A percentile compares a stretch with the other conserved stretches of the same genome.
These are phyloP conservation scores for Neoniphon sammara DNA, from an alignment of 2,797 vertebrate species.

Conservation along the genomic window DNA sequence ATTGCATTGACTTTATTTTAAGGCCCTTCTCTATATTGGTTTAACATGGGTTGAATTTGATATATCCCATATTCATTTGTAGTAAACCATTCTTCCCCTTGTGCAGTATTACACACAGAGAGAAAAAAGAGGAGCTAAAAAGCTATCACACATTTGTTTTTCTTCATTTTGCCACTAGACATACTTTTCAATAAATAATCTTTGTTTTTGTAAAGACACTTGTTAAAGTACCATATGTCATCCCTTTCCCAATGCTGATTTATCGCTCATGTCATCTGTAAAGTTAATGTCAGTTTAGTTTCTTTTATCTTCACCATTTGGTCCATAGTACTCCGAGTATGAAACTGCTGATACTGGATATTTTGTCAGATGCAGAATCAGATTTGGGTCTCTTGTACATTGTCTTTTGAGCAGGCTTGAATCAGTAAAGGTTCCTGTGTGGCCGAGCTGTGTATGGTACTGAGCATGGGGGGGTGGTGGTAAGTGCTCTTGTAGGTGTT, in stretches of 20 bases:
- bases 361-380: slow-evolving; percentile 79
- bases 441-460: slow-evolving; percentile 98
- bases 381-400: slow-evolving; percentile 99
- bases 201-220: slow-evolving; percentile 98
- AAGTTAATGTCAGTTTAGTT: slow-evolving; percentile 66
- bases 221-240: slow-evolving; percentile 96
- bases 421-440: slow-evolving; percentile 99
- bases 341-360: slow-evolving; percentile 62
- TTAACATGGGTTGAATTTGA: slow-evolving; percentile 31
- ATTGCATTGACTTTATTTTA: slow-evolving; percentile 19
- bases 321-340: slow-evolving; percentile 73
- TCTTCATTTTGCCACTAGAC: slow-evolving; percentile 98
- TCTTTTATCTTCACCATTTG: slow-evolving; percentile 66
- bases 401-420: slow-evolving; percentile 99
- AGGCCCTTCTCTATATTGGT: slow-evolving; percentile 21
- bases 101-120: slow-evolving; percentile 76
- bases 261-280: slow-evolving; percentile 66
- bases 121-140: slow-evolving; percentile 83
- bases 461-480: slow-evolving; percentile 96
- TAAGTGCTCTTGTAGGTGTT: slow-evolving; percentile 99
- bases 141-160: slow-evolving; percentile 92
- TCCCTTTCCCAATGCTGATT: slow-evolving; percentile 92
- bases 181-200: slow-evolving; percentile 99
- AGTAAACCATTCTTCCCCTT: slow-evolving; percentile 88
- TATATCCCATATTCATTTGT: slow-evolving; percentile 25